A percentile compares a stretch with the other conserved stretches of the same genome.
These are phyloP conservation scores for Notothenia rossii DNA, from an alignment of 2,113 vertebrate genomes.

Conservation along the genomic window DNA sequence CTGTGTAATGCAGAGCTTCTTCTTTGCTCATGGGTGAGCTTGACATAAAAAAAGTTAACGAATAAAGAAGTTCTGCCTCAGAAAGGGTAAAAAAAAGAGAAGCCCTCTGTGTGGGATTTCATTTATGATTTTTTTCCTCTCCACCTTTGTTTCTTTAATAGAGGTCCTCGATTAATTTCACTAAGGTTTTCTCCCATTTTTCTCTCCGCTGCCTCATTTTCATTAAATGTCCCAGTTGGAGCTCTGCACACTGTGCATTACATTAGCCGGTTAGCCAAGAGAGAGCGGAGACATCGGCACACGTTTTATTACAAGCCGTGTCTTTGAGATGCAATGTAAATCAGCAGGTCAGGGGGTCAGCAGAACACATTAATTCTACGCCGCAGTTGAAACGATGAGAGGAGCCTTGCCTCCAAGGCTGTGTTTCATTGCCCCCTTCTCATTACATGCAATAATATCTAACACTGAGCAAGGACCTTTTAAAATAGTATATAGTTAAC, in stretches of 20 bases:
- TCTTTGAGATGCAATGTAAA: conserved; percentile 78
- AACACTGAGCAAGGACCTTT: conserved; percentile 65
- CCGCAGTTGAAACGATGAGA: conserved; percentile 56
- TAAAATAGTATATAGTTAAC: conserved; percentile 55
- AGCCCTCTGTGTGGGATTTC: conserved; percentile 68
- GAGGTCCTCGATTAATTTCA: conserved; percentile 75
- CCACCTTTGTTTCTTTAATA: conserved; percentile 77
- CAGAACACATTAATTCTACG: conserved; percentile 73
- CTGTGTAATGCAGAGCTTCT: conserved; percentile 34
- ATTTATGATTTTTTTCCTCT: conserved; percentile 64
- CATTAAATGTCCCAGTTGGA: conserved; percentile 78
- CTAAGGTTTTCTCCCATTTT: conserved; percentile 69
- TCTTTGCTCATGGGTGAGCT: conserved; percentile 29
- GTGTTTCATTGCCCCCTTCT: conserved; percentile 52
- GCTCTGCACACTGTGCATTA: conserved; percentile 58
- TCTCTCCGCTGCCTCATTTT: conserved; percentile 70
- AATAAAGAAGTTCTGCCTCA: conserved; percentile 53
- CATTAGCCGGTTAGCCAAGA: conserved; percentile 66
- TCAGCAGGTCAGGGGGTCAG: conserved; percentile 77
- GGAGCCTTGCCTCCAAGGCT: conserved; percentile 61
- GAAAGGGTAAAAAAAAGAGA: conserved; percentile 58
- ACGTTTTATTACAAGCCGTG: conserved; percentile 75
- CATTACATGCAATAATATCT: conserved; percentile 58
- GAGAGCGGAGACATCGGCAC: conserved; percentile 47
- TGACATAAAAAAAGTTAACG: conserved; percentile 54